Base-by-base conservation (phyloP, 2,797 vertebrate genomes). In the Danio aesculapii region DNA sequence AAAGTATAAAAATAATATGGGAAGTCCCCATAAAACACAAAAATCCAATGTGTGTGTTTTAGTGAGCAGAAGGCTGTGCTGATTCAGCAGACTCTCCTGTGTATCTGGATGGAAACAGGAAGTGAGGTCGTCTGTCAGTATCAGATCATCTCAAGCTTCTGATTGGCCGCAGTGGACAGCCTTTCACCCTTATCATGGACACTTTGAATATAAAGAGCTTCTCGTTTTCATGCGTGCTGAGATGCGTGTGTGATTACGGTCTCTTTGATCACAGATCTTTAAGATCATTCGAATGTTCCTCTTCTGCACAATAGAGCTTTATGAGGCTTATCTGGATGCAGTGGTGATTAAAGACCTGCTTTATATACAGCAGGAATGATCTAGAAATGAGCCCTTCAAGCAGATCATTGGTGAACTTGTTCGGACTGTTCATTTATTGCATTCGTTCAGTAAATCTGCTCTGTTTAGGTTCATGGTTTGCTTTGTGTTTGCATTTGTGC, bases 51-150 rank as follows among this genome's bases (percentile, higher is more conserved):
- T 21, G 87, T 71, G 81, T 69, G 75, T 52, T 21, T 81, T 43
- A 75, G 49, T 21, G 43, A 50, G 46, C 16, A 43, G 10, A 44
- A 57, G 47, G 21, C 63, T 68, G 71, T 80, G 76, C 64, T 81
- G 81, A 83, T 66, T 69, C 21, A 78, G 75, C 72, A 66, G 53
- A 74, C 21, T 46, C 43, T 41, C 47, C 64, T 52, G 16, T 12
- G 13, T 55, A n/a, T 49, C 14, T 39, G 85, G 89, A 87, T 89
- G 89, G 90, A 90, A 92, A 91, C 91, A 92, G 92, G 91, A 93
- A 93, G 92, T 87, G 73, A 88, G 88, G 89, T 89, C 89, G 90
- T 92, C 89, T 86, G 85, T 85, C 91, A 92, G 90, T 91, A 93
- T 92, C 92, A 89, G 90, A 87, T 81, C 71, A 67, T 86, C 85